Evolutionary conservation across 2,797 vertebrate species (phyloP).

Genomic region (Myiotriccus ornatus): DNA sequence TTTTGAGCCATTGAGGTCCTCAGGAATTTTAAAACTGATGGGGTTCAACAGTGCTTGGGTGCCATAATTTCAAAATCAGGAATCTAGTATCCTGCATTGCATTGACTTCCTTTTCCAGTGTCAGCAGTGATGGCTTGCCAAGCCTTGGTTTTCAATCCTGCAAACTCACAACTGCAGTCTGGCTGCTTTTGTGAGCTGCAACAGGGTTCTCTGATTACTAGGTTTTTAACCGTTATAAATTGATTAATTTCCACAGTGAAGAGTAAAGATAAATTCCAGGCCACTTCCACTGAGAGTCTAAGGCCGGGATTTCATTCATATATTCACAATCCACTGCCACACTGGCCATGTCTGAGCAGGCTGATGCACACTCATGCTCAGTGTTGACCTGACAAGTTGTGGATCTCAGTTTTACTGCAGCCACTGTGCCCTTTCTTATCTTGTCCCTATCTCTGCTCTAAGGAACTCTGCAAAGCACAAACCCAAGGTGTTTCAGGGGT

Average conservation of each 20-base stretch:
- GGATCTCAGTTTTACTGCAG: not conserved
- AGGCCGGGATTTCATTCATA: not conserved
- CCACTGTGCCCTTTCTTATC: accelerated
- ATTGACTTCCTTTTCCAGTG: not conserved
- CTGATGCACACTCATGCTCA: not conserved
- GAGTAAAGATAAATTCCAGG: not conserved
- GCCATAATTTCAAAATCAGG: not conserved
- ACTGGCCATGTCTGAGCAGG: not conserved
- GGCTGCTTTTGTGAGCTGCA: not conserved
- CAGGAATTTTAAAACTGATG: not conserved
- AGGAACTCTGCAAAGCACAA: not conserved
- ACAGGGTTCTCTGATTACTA: not conserved
- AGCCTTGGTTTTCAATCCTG: not conserved
- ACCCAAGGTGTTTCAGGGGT: not conserved
- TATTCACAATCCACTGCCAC: not conserved
- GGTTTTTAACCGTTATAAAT: not conserved
- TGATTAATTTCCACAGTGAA: not conserved
- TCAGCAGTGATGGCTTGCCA: not conserved
- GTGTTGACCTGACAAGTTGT: not conserved
- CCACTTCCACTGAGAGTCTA: not conserved
- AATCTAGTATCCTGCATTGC: not conserved
- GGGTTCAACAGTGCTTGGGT: not conserved
- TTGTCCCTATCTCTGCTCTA: not conserved
- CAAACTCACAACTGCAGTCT: not conserved
- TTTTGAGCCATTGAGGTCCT: not conserved